A percentile compares a stretch with the other conserved stretches of the same genome.
These are phyloP conservation scores for Heliconius nattereri DNA, from an alignment of 1,140 invertebrate genomes.

Conservation along the genomic window DNA sequence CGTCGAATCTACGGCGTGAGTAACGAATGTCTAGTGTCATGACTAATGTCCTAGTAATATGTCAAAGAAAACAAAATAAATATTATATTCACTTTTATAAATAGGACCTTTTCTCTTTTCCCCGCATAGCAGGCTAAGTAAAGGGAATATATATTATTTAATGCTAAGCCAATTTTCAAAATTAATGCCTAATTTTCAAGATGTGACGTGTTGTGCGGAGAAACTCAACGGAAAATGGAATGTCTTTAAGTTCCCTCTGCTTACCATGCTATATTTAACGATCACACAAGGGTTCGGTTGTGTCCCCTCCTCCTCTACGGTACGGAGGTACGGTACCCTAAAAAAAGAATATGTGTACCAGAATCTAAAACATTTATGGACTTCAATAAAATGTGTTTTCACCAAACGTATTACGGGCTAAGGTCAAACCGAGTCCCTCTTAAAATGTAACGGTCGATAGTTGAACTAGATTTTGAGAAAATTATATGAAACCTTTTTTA, in stretches of 20 bases:
- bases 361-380: neutral
- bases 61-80: neutral
- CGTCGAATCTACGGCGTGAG: neutral
- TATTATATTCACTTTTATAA: neutral
- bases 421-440: slow-evolving; percentile 11
- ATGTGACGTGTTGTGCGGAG: no score
- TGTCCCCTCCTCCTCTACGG: no score
- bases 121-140: no score
- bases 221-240: no score
- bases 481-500: slow-evolving; percentile 12
- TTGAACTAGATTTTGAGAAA: slow-evolving; percentile 8
- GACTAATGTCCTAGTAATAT: neutral
- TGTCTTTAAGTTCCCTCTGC: no score
- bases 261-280: no score
- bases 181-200: no score
- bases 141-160: no score
- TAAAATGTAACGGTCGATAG: neutral
- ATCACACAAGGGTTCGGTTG: no score
- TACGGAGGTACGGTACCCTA: no score
- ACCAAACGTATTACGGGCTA: neutral
- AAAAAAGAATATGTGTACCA: neutral
- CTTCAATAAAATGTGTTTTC: slow-evolving; percentile 6
- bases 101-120: no score
- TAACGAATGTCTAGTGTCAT: neutral
- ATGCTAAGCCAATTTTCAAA: no score